Evolutionary conservation across 2,113 vertebrate genomes (phyloP), one percentile per base, ranked within the genome.

Genomic region (Silurus asotus): DNA sequence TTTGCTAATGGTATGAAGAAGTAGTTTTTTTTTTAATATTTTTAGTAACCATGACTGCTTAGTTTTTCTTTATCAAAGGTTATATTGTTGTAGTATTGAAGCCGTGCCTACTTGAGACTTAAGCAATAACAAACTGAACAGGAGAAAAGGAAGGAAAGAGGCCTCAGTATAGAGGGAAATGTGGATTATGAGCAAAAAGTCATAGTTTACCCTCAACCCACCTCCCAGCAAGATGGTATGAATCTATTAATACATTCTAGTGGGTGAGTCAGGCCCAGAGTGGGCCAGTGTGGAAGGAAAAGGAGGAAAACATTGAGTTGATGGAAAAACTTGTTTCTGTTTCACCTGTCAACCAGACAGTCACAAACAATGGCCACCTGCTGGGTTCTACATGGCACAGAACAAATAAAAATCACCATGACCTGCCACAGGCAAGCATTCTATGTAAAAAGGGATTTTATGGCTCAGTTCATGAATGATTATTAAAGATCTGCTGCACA

Each of bases 111-210:
- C 84, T 45, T 56, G 65, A 81, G 56, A 48, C 20, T 86, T 61
- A 51, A 81, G 74, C 15, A 55, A 89, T 89, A 91, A 82, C 83
- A 89, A 77, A 90, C 90, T 89, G 87, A 90, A 88, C 84, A 65
- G 58, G 83, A 86, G 85, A 49, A 80, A 84, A 80, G 88, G 84
- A 88, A 92, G 88, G 92, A 93, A 88, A 86, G 87, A 90, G 90
- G 89, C 87, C 90, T 87, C 8, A 81, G 82, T 88, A 92, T 87
- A 85, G 79, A 86, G 82, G 75, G 65, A 82, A 28, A 64, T 64
- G 49, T 20, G 13, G 65, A 81, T 14, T 20, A 76, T 87, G 64
- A 80, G 81, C 20, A 62, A 70, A 87, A 61, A 79, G 87, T 65
- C 85, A 89, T 15, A 85, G 75, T 80, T 81, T 77, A 91, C 88